Base-by-base conservation (phyloP, 92 coral and sea anemone species). In the Phenganax subtilis region DNA sequence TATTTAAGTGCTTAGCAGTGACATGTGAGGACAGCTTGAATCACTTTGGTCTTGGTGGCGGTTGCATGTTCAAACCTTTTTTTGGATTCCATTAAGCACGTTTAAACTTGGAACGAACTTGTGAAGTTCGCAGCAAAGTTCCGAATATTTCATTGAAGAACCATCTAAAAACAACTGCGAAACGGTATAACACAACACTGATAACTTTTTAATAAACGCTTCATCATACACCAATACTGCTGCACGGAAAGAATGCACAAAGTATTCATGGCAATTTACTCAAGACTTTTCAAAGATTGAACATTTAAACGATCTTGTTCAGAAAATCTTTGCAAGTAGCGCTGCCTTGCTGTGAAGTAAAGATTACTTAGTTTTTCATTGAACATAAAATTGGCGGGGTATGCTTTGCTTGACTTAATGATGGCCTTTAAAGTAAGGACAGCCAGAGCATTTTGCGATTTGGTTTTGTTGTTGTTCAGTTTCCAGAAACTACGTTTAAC, bases 381-480 rank as follows among this genome's bases (percentile, higher is more conserved):
- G 4, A 59, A 14, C 57, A 16, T 52, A 6, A 71, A 71, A 20
- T 71, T 71, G 54, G 52, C 37, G 54, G 52, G 76, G 27, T 37
- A 71, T 37, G 76, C 76, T 71, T 71, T 55, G 11, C 12, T 71
- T 44, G 55, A 71, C 10, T 6, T 71, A 20, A 71, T 37, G 37
- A 71, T 44, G 16, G 76, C 54, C 57, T 71, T 55, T 30, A 28
- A 71, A 0, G 76, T 71, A 52, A 1, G 55, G 55, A 28, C 76
- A 37, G 54, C 54, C 12, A 71, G 27, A 52, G 55, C 54, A 28
- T 71, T 71, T 44, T 30, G 76, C 55, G 29, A 71, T 71, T 44
- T 71, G n/a, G 55, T 71, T 71, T 71, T 71, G 55, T 71, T 71
- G 76, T 71, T 44, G 20, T 71, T 71, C 14, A 71, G 29, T 71